Evolutionary conservation across 2,113 vertebrate genomes (phyloP).

Genomic region (Colius striatus): DNA sequence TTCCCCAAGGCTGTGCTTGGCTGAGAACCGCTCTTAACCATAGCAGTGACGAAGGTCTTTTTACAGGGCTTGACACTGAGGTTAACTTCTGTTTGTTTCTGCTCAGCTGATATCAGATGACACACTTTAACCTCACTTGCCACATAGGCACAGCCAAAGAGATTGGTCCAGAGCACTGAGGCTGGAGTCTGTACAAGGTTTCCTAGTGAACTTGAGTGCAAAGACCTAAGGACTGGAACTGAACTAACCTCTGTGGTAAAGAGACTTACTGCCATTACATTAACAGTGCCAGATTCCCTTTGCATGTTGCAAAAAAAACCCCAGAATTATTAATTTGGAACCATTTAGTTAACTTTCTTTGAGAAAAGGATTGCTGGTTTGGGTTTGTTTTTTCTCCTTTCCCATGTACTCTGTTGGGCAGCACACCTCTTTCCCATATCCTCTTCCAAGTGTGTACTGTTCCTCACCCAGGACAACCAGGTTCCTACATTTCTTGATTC

Average conservation of each 20-base stretch:
- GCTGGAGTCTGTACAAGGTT: background rate
- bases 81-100: conserved; percentile 18
- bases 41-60: conserved; percentile 12
- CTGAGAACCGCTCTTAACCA: background rate
- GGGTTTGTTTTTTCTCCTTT: background rate
- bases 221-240: background rate
- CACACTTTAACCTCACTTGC: background rate
- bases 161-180: background rate
- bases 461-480: background rate
- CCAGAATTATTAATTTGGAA: background rate
- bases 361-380: background rate
- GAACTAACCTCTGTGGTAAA: background rate
- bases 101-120: background rate
- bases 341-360: background rate
- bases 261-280: background rate
- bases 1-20: background rate
- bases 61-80: background rate
- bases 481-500: background rate
- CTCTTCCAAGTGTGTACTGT: background rate
- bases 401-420: background rate
- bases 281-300: background rate
- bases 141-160: background rate
- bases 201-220: background rate
- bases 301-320: background rate
- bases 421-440: background rate